Evolutionary conservation across 2,113 vertebrate species (phyloP).

Genomic region (Drymodes brunneopygia): DNA sequence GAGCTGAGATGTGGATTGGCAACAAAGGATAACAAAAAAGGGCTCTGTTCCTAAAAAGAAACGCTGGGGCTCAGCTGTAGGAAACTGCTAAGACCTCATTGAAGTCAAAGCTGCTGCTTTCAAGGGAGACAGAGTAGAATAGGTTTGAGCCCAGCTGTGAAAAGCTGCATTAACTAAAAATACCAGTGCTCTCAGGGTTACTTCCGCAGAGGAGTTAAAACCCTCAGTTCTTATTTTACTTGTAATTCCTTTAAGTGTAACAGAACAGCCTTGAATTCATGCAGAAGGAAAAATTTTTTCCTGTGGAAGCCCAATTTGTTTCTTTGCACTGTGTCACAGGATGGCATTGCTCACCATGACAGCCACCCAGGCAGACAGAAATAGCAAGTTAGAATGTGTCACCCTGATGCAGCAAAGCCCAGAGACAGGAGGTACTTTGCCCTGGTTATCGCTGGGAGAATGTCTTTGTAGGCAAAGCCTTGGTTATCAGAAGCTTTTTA

Average conservation of each 20-base stretch:
- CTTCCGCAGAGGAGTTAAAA: neutral
- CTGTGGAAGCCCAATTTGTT: neutral
- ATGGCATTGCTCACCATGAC: neutral
- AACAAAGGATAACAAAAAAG: neutral
- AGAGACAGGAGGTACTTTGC: neutral
- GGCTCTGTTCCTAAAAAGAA: neutral
- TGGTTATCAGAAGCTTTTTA: neutral
- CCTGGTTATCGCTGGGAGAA: neutral
- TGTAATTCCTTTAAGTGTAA: neutral
- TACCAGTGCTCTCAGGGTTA: neutral
- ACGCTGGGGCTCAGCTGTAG: neutral
- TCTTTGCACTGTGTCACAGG: neutral
- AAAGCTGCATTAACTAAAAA: neutral
- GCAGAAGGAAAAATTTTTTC: neutral
- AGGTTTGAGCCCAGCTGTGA: neutral
- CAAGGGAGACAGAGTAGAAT: neutral
- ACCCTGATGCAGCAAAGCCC: neutral
- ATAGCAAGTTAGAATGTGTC: neutral
- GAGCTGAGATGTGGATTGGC: neutral
- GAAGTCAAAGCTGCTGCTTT: neutral
- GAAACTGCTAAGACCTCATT: neutral
- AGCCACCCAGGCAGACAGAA: neutral
- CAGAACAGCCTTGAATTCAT: neutral
- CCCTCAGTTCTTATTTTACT: accelerated
- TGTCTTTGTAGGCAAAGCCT: neutral